These are phyloP conservation scores for Sarcophaga variegata DNA, from an alignment of 2,888 invertebrate species.

Conservation along the genomic window DNA sequence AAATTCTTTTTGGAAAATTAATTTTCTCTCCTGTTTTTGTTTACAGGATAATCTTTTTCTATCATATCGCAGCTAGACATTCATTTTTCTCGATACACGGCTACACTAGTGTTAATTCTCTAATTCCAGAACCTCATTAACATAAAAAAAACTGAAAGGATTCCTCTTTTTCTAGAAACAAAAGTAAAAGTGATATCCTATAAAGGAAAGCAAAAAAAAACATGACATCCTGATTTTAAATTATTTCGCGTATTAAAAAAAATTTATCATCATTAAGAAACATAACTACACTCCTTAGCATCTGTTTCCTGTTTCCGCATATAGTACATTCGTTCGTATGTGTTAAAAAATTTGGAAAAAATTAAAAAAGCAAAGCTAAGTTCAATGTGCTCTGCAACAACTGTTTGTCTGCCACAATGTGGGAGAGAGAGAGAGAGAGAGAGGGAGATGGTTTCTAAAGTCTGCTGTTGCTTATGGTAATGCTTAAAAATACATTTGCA, in stretches of 20 bases:
- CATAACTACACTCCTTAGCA: conserved; percentile 14
- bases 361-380: conserved; percentile 20
- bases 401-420: conserved; percentile 9
- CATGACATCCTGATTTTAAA: background rate
- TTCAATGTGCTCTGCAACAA: conserved; percentile 61
- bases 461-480: conserved; percentile 31
- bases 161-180: too few species aligned
- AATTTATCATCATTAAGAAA: background rate
- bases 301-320: conserved; percentile 60
- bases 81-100: too few species aligned
- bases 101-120: background rate
- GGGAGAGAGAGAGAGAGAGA: background rate
- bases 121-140: background rate
- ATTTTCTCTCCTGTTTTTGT: too few species aligned
- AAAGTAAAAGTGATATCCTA: too few species aligned
- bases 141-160: background rate
- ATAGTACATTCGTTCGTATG: background rate
- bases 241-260: background rate
- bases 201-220: background rate
- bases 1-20: too few species aligned
- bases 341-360: background rate
- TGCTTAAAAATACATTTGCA: conserved; percentile 22
- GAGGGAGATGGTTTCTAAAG: background rate
- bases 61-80: too few species aligned
- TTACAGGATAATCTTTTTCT: too few species aligned